Conservation (phyloP, 1,140 invertebrate genomes). For the Papilio machaon region DNA sequence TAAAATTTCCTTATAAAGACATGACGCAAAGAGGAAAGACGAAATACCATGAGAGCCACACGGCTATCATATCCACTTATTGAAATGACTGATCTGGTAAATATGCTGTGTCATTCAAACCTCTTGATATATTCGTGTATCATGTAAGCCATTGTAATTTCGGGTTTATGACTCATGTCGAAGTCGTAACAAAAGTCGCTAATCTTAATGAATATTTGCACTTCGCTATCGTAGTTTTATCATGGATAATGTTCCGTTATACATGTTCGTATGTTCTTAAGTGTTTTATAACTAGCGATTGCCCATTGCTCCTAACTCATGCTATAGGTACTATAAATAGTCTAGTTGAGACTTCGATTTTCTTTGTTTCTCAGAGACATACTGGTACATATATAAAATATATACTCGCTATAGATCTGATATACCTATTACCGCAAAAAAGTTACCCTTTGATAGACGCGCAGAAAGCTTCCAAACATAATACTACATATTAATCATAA, state of each 20-base stretch:
- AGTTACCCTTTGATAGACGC: too few relatives aligned
- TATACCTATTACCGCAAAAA: too few relatives aligned
- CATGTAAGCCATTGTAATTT: neutral
- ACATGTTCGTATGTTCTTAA: neutral
- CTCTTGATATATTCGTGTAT: neutral
- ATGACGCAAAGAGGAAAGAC: too few relatives aligned
- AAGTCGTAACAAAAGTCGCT: neutral
- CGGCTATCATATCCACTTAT: too few relatives aligned
- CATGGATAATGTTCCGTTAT: conserved; percentile 10
- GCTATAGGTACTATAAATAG: neutral
- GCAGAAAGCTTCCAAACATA: too few relatives aligned
- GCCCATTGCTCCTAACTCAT: neutral
- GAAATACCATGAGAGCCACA: too few relatives aligned
- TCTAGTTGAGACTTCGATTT: too few relatives aligned
- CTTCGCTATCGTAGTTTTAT: neutral
- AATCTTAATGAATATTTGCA: conserved; percentile 17
- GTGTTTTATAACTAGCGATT: conserved; percentile 18
- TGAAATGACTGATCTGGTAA: neutral
- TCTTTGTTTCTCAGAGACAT: too few relatives aligned
- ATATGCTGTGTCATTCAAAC: neutral
- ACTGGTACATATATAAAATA: too few relatives aligned
- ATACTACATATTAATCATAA: too few relatives aligned
- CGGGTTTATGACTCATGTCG: neutral
- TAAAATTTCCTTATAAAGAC: too few relatives aligned
- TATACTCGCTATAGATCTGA: too few relatives aligned